These are phyloP conservation scores for Athalia circularis DNA, from an alignment of 2,888 invertebrate species.

Conservation along the genomic window DNA sequence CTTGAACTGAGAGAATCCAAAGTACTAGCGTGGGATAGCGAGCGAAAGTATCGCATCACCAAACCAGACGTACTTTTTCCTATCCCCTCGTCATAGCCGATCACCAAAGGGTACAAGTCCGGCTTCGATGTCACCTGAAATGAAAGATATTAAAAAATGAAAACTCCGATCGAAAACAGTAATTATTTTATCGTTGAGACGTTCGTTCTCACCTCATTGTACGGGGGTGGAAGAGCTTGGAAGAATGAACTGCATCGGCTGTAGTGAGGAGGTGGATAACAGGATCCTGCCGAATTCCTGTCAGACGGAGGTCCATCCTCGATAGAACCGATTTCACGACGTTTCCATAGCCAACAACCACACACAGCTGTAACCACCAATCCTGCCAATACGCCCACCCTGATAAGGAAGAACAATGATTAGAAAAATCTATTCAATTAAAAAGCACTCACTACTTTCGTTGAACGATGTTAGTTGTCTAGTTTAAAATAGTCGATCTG, in stretches of 20 bases:
- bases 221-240: slow-evolving; percentile 83
- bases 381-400: slow-evolving; percentile 79
- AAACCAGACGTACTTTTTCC: slow-evolving; percentile 85
- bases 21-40: slow-evolving; percentile 89
- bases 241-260: slow-evolving; percentile 90
- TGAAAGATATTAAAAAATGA: too few species aligned
- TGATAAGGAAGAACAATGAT: slow-evolving; percentile 43
- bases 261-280: slow-evolving; percentile 89
- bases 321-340: slow-evolving; percentile 74
- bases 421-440: too few species aligned
- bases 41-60: slow-evolving; percentile 90
- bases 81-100: slow-evolving; percentile 82
- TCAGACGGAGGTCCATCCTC: slow-evolving; percentile 81
- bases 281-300: slow-evolving; percentile 86
- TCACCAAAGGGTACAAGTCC: slow-evolving; percentile 89
- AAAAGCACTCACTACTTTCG: neutral
- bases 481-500: too few species aligned
- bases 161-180: too few species aligned
- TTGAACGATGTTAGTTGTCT: neutral
- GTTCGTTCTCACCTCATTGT: slow-evolving; percentile 82
- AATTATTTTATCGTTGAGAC: too few species aligned
- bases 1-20: slow-evolving; percentile 91
- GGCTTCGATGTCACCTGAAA: slow-evolving; percentile 89
- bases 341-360: slow-evolving; percentile 81
- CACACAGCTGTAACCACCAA: slow-evolving; percentile 83